Evolutionary conservation across 2,113 vertebrate species (phyloP).

Genomic region (Struthidea cinerea): DNA sequence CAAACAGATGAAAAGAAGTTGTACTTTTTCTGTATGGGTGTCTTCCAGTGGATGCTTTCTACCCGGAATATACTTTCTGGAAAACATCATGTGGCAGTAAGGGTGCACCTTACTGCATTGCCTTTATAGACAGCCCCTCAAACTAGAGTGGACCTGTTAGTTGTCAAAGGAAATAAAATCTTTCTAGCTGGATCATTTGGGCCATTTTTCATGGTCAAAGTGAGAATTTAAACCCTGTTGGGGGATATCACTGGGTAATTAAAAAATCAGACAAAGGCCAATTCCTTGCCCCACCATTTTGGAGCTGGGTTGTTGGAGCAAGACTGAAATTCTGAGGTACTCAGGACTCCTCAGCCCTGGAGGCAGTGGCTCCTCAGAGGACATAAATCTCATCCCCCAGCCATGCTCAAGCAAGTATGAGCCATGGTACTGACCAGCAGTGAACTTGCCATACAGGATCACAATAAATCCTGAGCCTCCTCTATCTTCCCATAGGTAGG

Average conservation of each 20-base stretch:
- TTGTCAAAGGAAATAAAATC: neutral
- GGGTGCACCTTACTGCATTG: neutral
- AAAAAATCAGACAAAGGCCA: neutral
- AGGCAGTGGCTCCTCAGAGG: fast-evolving
- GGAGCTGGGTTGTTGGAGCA: fast-evolving
- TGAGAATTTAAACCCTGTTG: neutral
- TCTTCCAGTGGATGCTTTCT: neutral
- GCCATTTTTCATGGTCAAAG: neutral
- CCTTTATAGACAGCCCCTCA: neutral
- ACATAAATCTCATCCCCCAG: neutral
- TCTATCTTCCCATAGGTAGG: neutral
- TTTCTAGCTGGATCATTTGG: neutral
- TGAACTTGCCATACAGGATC: neutral
- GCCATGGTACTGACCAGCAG: neutral
- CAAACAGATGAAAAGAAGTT: neutral
- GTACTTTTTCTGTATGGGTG: neutral
- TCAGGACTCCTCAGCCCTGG: neutral
- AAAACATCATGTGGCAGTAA: neutral
- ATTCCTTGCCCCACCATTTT: neutral
- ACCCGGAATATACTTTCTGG: neutral
- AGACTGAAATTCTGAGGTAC: neutral
- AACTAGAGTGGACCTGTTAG: neutral
- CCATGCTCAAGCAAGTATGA: neutral
- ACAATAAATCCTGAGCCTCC: neutral
- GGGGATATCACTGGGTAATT: neutral